These are phyloP conservation scores for Drosophila pegasa DNA, from an alignment of 2,888 invertebrate genomes.

Conservation along the genomic window DNA sequence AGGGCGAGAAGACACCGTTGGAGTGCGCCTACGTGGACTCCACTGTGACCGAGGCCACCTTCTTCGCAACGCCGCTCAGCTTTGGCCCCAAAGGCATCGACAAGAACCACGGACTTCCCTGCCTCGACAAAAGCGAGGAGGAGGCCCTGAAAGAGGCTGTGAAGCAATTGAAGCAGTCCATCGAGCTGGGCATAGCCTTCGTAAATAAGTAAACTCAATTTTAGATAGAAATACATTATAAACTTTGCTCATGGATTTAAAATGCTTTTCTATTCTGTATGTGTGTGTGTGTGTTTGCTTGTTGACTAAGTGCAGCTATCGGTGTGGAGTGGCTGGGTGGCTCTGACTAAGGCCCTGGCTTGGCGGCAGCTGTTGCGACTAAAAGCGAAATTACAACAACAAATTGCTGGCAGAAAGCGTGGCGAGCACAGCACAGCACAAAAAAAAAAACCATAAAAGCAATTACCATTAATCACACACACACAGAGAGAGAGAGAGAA, in stretches of 20 bases:
- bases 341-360: neutral
- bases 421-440: conserved; percentile 16
- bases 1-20: conserved; percentile 89
- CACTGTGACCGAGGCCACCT: conserved; percentile 92
- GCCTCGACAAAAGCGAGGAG: conserved; percentile 90
- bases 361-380: conserved; percentile 14
- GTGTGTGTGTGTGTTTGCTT: accelerated
- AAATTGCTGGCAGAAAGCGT: conserved; percentile 38
- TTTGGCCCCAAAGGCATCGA: conserved; percentile 91
- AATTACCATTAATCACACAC: conserved; percentile 63
- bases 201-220: neutral
- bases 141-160: conserved; percentile 92
- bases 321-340: conserved; percentile 1
- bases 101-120: conserved; percentile 95
- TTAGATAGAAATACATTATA: neutral
- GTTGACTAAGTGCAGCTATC: neutral
- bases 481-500: conserved; percentile 5
- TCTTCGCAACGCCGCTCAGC: conserved; percentile 95
- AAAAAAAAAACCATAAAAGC: conserved; percentile 39
- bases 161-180: conserved; percentile 94
- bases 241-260: neutral
- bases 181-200: conserved; percentile 90
- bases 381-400: conserved; percentile 50
- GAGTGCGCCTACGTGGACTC: conserved; percentile 97
- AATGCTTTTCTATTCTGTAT: conserved; percentile 1